These are phyloP conservation scores for Temnothorax unifasciatus DNA, from an alignment of 2,888 invertebrate genomes.

Conservation along the genomic window DNA sequence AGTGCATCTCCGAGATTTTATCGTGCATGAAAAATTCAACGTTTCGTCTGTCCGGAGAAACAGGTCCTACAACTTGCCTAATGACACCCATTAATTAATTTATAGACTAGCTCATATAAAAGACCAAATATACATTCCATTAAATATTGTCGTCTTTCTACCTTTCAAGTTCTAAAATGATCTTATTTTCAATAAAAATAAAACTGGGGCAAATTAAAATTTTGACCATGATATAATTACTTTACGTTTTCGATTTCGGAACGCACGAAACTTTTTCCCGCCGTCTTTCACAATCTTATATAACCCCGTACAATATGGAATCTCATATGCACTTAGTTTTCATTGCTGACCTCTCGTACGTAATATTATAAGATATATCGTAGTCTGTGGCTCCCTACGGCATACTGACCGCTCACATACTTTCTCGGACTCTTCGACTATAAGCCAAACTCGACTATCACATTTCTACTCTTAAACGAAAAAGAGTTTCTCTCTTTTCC, in stretches of 20 bases:
- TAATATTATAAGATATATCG: conserved; percentile 85
- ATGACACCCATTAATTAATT: conserved; percentile 72
- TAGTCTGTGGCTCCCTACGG: conserved; percentile 84
- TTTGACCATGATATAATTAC: conserved; percentile 63
- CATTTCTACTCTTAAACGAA: conserved; percentile 66
- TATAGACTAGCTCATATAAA: conserved; percentile 56
- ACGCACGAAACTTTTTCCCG: conserved; percentile 28
- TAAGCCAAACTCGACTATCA: conserved; percentile 62
- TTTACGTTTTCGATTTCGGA: conserved; percentile 70
- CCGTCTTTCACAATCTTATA: conserved; percentile 55
- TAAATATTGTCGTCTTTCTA: conserved; percentile 50
- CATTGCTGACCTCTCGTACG: conserved; percentile 84
- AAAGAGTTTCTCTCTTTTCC: conserved; percentile 65
- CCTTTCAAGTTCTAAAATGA: not conserved
- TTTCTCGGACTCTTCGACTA: conserved; percentile 70
- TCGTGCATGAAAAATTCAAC: conserved; percentile 77
- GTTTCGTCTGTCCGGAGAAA: conserved; percentile 69
- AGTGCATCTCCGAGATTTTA: conserved; percentile 72
- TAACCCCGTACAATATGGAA: conserved; percentile 81
- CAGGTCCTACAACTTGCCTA: conserved; percentile 57
- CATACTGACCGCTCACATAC: conserved; percentile 78
- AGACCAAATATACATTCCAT: conserved; percentile 64
- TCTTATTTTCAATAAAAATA: not conserved
- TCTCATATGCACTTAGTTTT: conserved; percentile 86
- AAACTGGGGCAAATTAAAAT: conserved; percentile 51